phyloP scores from a whole-genome alignment of 2,888 invertebrate species.

The Leucozona laternaria region DNA sequence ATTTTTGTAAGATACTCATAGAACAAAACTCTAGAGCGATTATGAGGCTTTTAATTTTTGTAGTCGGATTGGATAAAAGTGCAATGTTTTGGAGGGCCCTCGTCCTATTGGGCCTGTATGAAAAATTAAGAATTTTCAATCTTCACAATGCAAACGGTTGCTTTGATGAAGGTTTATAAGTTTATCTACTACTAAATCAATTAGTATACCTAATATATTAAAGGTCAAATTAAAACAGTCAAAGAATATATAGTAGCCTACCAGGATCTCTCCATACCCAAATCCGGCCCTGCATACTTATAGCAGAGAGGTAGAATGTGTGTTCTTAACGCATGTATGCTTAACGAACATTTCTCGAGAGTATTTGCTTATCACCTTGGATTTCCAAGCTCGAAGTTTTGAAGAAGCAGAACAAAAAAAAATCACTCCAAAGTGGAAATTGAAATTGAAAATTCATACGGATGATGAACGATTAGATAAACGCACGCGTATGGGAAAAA shows the following conservation, averaged over 20 bases:
- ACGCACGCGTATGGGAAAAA: not conserved
- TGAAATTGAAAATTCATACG: constrained; percentile 35
- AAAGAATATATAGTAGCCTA: not conserved
- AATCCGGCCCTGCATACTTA: not conserved
- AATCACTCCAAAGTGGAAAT: constrained; percentile 2
- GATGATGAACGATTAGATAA: constrained; percentile 12
- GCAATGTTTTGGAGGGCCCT: too few species aligned
- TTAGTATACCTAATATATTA: too few species aligned
- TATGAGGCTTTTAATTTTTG: too few species aligned
- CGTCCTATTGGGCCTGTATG: too few species aligned
- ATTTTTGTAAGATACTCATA: too few species aligned
- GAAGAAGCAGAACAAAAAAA: not conserved
- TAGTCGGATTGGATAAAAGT: too few species aligned
- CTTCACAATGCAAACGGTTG: too few species aligned
- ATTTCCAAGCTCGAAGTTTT: not conserved
- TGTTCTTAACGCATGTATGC: constrained; percentile 54
- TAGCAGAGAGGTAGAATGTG: not conserved
- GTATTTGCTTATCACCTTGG: constrained; percentile 44
- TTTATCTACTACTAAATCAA: too few species aligned
- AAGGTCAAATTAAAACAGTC: not conserved
- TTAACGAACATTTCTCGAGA: constrained; percentile 27
- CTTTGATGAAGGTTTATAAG: too few species aligned
- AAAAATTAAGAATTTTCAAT: too few species aligned
- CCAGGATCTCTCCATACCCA: not conserved
- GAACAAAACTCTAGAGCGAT: too few species aligned